These are phyloP conservation scores for Thamnophis elegans DNA, from an alignment of 2,797 vertebrate genomes.

Conservation along the genomic window DNA sequence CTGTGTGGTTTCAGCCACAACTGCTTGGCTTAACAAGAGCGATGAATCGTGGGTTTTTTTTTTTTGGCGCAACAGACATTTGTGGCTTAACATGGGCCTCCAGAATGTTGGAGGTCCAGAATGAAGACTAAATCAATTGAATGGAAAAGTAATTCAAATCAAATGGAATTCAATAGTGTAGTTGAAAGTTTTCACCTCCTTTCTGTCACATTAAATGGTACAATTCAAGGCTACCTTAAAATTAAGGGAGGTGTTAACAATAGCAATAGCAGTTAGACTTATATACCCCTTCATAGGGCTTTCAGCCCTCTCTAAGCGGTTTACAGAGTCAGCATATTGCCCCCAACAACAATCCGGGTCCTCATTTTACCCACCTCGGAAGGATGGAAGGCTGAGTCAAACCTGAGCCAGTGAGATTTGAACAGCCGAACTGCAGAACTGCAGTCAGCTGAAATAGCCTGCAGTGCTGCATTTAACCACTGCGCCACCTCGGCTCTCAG, in stretches of 20 bases:
- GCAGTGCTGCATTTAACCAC: too few relatives aligned
- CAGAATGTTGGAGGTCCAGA: neutral
- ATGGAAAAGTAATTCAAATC: neutral
- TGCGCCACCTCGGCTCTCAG: too few relatives aligned
- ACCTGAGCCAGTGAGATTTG: too few relatives aligned
- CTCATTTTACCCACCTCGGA: too few relatives aligned
- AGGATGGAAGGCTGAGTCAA: too few relatives aligned
- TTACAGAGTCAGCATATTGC: too few relatives aligned
- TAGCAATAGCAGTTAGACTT: too few relatives aligned
- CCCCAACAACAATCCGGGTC: too few relatives aligned
- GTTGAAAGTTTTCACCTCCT: neutral
- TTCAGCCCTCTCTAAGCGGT: too few relatives aligned
- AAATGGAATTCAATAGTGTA: neutral
- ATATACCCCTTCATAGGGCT: too few relatives aligned
- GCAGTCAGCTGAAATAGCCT: too few relatives aligned
- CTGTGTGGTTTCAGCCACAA: rapidly evolving
- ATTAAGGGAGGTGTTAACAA: neutral
- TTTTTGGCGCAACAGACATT: neutral
- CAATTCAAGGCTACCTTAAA: neutral
- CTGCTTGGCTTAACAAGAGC: rapidly evolving
- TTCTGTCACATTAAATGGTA: neutral
- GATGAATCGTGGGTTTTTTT: neutral
- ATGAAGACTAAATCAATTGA: neutral
- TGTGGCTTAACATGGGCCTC: neutral
- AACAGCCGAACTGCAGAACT: too few relatives aligned